These are phyloP conservation scores for Caenorhabditis wallacei DNA, from an alignment of 2,888 invertebrate species.

Conservation along the genomic window DNA sequence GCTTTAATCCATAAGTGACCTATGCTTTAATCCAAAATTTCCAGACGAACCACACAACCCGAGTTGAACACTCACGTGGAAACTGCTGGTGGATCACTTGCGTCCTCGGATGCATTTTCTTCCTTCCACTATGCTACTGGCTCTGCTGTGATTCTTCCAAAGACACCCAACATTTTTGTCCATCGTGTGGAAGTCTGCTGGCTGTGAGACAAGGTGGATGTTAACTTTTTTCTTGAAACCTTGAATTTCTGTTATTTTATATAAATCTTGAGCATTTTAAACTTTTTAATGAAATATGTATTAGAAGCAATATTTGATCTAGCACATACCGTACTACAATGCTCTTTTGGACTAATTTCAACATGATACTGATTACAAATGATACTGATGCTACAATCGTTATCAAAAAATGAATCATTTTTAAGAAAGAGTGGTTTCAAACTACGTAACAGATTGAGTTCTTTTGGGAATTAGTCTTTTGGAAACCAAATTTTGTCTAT, in stretches of 20 bases:
- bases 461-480: neutral
- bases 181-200: conserved; percentile 35
- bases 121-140: conserved; percentile 46
- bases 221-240: conserved; percentile 6
- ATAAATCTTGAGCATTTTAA: too few species aligned
- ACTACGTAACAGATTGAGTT: neutral
- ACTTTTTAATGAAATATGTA: too few species aligned
- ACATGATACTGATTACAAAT: too few species aligned
- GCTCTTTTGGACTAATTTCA: neutral
- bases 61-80: conserved; percentile 29
- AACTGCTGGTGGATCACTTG: conserved; percentile 51
- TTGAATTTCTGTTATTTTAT: too few species aligned
- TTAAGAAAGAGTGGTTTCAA: neutral
- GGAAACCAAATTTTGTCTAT: too few species aligned
- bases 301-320: too few species aligned
- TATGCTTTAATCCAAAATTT: too few species aligned
- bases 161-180: conserved; percentile 55
- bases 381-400: neutral
- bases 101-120: conserved; percentile 49
- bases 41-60: conserved; percentile 32
- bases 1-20: too few species aligned
- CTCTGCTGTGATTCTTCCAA: conserved; percentile 46
- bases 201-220: conserved; percentile 29
- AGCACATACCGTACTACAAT: neutral
- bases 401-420: neutral